Base-by-base conservation (phyloP, 2,797 vertebrate species). In the Sebastes glaucus region DNA sequence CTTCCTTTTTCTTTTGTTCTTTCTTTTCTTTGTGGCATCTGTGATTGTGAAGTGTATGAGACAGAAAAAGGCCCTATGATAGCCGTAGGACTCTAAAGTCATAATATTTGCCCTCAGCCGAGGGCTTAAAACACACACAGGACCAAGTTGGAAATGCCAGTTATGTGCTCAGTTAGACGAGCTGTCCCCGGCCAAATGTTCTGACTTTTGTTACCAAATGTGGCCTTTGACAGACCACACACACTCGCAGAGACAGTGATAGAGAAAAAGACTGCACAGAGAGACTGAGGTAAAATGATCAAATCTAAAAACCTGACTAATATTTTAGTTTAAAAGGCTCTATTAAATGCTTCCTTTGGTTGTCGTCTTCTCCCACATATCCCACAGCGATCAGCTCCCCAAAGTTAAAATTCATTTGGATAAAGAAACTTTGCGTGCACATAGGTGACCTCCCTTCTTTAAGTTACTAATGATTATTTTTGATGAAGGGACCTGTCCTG, bases 41-140 rank as follows among this genome's bases (percentile, higher is more conserved):
- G 49, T 52, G 49, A 2, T 8, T n/a, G 20, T 49, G 46, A 20
- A 20, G 46, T 1, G 14, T 6, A 10, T 52, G 49, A 52, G 49
- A 52, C 49, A 52, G 20, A 52, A 52, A n/a, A 52, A n/a, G 49
- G 2, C 49, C 20, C 49, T 66, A 28, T 82, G 71, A 79, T 49
- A 22, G n/a, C 33, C 20, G 30, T 10, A 80, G 77, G 85, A 73
- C 75, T 75, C 10, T 27, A 80, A 87, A 76, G 61, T 65, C 27
- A 11, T 32, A 65, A 77, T 27, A 27, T 38, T 28, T 28, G n/a
- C 30, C 35, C 20, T 68, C 49, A 14, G 25, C 14, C 22, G 10
- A 25, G 14, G 4, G 27, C 60, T 79, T 79, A 57, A 74, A 63
- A 60, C 38, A 71, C 59, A 55, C n/a, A 81, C 7, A 20, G 52